phyloP scores from a whole-genome alignment of 2,888 invertebrate genomes.

The Pollenia angustigena region DNA sequence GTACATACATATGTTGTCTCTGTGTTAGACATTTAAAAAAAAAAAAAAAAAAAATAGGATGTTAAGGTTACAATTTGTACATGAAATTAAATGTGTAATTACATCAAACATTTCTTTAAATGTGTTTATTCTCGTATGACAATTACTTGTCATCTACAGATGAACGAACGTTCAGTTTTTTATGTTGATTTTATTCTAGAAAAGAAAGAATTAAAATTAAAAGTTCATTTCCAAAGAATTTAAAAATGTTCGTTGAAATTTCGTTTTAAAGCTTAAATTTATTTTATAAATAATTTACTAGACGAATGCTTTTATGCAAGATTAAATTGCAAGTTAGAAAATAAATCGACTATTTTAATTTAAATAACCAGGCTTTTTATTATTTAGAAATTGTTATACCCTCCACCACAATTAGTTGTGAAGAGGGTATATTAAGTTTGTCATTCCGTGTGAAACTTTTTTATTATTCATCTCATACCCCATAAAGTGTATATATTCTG shows the following conservation, averaged over 20 bases:
- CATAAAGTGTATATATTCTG: too few species aligned
- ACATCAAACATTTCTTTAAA: conserved; percentile 68
- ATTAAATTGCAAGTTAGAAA: not conserved
- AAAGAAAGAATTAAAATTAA: conserved; percentile 31
- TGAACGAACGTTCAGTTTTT: conserved; percentile 18
- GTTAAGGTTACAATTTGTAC: conserved; percentile 70
- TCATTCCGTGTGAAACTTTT: too few species aligned
- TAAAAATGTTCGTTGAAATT: conserved; percentile 7
- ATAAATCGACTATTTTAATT: not conserved
- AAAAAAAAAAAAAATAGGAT: conserved; percentile 37
- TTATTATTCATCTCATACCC: too few species aligned
- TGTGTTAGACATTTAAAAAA: not conserved
- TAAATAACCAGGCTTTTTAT: not conserved
- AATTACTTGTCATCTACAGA: conserved; percentile 65
- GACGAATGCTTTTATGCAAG: not conserved
- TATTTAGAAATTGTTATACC: too few species aligned
- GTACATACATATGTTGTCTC: too few species aligned
- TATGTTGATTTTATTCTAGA: not conserved
- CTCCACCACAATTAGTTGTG: too few species aligned
- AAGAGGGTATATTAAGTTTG: too few species aligned
- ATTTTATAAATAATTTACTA: not conserved
- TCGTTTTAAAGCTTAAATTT: not conserved
- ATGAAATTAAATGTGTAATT: conserved; percentile 73
- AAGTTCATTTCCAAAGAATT: conserved; percentile 19
- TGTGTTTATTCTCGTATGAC: conserved; percentile 65